Conservation (phyloP, 2,888 invertebrate species). For the Craniophora ligustri region DNA sequence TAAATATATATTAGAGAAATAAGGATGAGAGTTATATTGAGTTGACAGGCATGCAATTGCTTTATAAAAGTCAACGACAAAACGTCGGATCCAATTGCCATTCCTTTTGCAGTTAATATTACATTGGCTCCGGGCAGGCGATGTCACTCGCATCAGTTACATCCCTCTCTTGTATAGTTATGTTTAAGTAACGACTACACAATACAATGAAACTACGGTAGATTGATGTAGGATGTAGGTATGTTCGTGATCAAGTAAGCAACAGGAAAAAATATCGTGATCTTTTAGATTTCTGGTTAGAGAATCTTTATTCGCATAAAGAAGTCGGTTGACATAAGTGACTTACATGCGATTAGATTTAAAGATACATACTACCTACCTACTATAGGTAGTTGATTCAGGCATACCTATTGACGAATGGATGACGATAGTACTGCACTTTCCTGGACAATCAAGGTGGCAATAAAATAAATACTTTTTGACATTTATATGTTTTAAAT, state of each 20-base stretch:
- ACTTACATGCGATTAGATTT: no score
- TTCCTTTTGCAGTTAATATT: not conserved
- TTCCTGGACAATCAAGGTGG: no score
- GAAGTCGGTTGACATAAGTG: no score
- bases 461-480: no score
- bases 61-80: constrained; percentile 16
- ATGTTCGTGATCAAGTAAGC: constrained; percentile 12
- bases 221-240: no score
- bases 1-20: not conserved
- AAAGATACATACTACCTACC: no score
- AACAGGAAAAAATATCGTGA: constrained; percentile 25
- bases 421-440: no score
- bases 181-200: constrained; percentile 6
- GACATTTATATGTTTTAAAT: no score
- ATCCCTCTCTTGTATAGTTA: constrained; percentile 1
- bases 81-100: constrained; percentile 15
- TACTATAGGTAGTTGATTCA: no score
- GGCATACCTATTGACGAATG: no score
- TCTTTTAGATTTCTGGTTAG: constrained; percentile 4
- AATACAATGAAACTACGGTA: constrained; percentile 5
- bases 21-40: not conserved
- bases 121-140: not conserved
- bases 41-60: constrained; percentile 6
- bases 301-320: no score
- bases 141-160: not conserved